Percentiles rank a stretch among this genome's conserved stretches.
phyloP scores from a whole-genome alignment of 1,140 invertebrate genomes.

The Meteorus sp. region DNA sequence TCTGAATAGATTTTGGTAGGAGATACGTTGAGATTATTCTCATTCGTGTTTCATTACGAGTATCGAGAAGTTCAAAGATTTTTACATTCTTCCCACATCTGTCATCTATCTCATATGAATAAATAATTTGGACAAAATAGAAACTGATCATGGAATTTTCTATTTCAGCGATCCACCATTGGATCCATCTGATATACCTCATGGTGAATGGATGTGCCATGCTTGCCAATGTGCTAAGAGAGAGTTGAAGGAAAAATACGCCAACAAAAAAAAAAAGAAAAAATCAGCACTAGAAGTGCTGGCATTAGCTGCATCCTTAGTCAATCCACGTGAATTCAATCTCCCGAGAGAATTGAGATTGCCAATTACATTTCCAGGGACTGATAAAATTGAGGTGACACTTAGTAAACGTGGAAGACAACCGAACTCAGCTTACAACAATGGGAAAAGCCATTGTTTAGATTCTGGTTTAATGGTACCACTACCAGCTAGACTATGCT shows the following conservation, averaged over 20 bases:
- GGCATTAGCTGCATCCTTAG: slow-evolving; percentile 75
- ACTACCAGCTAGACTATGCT: slow-evolving; percentile 80
- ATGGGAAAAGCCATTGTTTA: slow-evolving; percentile 64
- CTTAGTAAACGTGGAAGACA: slow-evolving; percentile 50
- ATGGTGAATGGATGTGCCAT: slow-evolving; percentile 88
- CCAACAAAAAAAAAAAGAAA: slow-evolving; percentile 53
- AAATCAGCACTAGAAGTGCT: slow-evolving; percentile 72
- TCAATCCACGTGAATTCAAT: slow-evolving; percentile 89
- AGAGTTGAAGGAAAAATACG: slow-evolving; percentile 35
- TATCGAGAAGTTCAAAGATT: too few relatives aligned
- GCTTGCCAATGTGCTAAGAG: slow-evolving; percentile 66
- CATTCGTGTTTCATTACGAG: too few relatives aligned
- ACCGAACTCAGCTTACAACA: slow-evolving; percentile 35
- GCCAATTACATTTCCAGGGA: slow-evolving; percentile 80
- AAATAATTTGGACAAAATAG: too few relatives aligned
- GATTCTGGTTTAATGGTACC: slow-evolving; percentile 79
- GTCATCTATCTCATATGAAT: too few relatives aligned
- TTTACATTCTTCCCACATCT: too few relatives aligned
- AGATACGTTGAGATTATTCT: too few relatives aligned
- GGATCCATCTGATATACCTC: slow-evolving; percentile 84
- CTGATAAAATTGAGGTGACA: slow-evolving; percentile 64
- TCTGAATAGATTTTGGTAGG: too few relatives aligned
- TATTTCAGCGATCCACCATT: slow-evolving; percentile 81
- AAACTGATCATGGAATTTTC: not conserved
- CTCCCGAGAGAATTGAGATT: slow-evolving; percentile 78